Evolutionary conservation across 2,888 invertebrate genomes (phyloP), one percentile per base, ranked within the genome.

Genomic region (Phrixothrix hirtus): DNA sequence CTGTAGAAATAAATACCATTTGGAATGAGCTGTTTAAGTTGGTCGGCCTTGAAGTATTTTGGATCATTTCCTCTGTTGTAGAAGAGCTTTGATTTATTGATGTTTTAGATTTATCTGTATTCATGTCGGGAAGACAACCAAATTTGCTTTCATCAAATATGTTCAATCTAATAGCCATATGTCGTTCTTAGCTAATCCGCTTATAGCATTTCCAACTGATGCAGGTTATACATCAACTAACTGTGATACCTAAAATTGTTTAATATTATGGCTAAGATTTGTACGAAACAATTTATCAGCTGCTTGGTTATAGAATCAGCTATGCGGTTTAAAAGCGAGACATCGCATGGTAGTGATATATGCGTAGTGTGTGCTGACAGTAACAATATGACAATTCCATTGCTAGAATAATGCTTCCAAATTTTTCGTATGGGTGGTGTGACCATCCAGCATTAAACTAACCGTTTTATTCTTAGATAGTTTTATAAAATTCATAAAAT

Each of bases 271-370:
- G n/a, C 53, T n/a, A 56, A 11, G 45, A 21, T 29, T 3, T 29
- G 29, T n/a, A 29, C 29, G 29, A 29, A n/a, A n/a, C n/a, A n/a
- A n/a, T n/a, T n/a, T n/a, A 29, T 29, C 10, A 29, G 5, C 29
- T 2, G 55, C 51, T 45, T 60, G 55, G 12, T 26, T 35, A 44
- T 56, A 63, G 47, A 55, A 59, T 17, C 34, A 45, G 25, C 51
- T 47, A 11, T 61, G 35, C 5, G 52, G 58, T 37, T 48, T 48
- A 43, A 61, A 64, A 42, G 62, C 13, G 47, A 43, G 6, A 57
- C 58, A 45, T 66, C 58, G 13, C 62, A 38, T 15, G 57, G 59
- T 31, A 64, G 66, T 5, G 61, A 36, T 14, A n/a, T n/a, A n/a
- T n/a, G n/a, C n/a, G n/a, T n/a, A n/a, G n/a, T n/a, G n/a, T n/a